Base-by-base conservation (phyloP, 1,140 invertebrate genomes). In the Drosophila ironensis region DNA sequence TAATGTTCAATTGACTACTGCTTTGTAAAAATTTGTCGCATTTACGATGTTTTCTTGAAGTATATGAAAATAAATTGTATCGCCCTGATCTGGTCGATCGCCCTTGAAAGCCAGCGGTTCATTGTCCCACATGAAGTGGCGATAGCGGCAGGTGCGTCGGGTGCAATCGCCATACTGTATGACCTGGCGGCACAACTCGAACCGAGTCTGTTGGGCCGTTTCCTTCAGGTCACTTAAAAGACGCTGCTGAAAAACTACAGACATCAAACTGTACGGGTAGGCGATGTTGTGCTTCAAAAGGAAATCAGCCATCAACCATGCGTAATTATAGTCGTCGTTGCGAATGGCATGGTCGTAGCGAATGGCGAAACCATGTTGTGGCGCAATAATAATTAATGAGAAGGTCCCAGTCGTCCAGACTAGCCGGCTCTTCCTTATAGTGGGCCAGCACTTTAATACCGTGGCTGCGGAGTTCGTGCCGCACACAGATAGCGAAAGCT, bases 221-320 rank as follows among this genome's bases (percentile, higher is more conserved):
- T n/a, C n/a, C n/a, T n/a, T n/a, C n/a, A n/a, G n/a, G n/a, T n/a
- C 1, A 9, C 16, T 1, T 4, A 4, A 7, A 25, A 0, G 38
- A 22, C 2, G 8, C 1, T 2, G 20, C 0, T 51, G n/a, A 2
- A 28, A 14, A 0, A 75, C 1, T 1, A 57, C 3, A 1, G 28
- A 12, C 6, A 81, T 6, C 35, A 42, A 59, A 0, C 0, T 3
- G 0, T 14, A n/a, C 0, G 59, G 47, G 5, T 41, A 30, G 1
- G 9, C 12, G 0, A 42, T 9, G 3, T 45, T 14, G 22, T 81
- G 76, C 27, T 61, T 63, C 3, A 68, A n/a, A 4, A 59, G 12
- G 3, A 68, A 81, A 28, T 72, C 37, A 20, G 40, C 28, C 2
- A 75, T 9, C 4, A 27, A 9, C 67, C 77, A 81, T 4, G 46